phyloP scores from a whole-genome alignment of 2,797 vertebrate species.

The Diplodus puntazzo region DNA sequence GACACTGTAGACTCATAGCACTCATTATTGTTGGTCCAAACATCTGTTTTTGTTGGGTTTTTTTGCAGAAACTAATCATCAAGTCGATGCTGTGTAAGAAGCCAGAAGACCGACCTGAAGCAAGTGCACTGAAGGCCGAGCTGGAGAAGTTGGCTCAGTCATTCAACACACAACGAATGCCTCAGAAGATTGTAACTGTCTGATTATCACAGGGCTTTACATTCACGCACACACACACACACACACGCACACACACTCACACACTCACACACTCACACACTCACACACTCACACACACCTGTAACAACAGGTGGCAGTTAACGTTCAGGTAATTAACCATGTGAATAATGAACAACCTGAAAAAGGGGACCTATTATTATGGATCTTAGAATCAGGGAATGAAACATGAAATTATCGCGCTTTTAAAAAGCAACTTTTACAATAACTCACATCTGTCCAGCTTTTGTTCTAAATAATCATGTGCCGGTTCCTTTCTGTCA shows the following conservation, averaged over 20 bases:
- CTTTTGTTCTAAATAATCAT: background rate
- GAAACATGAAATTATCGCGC: background rate
- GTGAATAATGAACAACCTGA: background rate
- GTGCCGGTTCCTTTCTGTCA: background rate
- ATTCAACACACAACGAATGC: fast-evolving
- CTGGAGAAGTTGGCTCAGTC: constrained; percentile 32
- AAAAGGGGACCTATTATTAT: background rate
- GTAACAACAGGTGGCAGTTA: background rate
- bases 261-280: too few relatives aligned
- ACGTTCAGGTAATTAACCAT: background rate
- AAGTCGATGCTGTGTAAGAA: constrained; percentile 65
- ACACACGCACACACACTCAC: background rate
- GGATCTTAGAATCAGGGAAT: background rate
- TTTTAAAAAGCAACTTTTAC: background rate
- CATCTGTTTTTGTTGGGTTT: background rate
- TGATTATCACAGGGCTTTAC: constrained; percentile 19
- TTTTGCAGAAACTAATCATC: constrained; percentile 72
- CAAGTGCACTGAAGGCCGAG: constrained; percentile 29
- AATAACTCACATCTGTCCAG: background rate
- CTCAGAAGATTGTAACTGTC: constrained; percentile 35
- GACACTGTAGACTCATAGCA: background rate
- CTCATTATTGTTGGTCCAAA: background rate
- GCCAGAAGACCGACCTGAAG: constrained; percentile 72
- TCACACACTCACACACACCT: background rate
- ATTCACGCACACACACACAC: too few relatives aligned